Evolutionary conservation across 2,797 vertebrate species (phyloP).

Genomic region (Gambelia wislizenii): DNA sequence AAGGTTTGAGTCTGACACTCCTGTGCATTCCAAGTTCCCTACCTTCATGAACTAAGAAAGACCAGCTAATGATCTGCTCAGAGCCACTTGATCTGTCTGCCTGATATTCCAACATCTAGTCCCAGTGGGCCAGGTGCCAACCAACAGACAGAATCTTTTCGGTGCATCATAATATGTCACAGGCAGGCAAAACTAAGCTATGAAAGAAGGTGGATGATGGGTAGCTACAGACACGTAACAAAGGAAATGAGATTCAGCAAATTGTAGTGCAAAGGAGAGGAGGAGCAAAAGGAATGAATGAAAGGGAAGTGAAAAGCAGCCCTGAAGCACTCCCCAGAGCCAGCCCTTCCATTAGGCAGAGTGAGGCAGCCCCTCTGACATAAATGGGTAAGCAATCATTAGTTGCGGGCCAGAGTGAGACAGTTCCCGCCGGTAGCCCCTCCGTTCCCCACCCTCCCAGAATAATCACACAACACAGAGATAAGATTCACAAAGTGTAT

Average conservation of each 20-base stretch:
- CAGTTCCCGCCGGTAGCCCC: too few species aligned
- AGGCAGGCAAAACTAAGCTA: neutral
- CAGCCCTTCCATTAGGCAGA: neutral
- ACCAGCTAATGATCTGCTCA: neutral
- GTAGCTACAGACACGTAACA: neutral
- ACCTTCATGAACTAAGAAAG: slow-evolving; percentile 1
- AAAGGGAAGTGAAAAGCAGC: neutral
- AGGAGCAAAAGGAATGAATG: neutral
- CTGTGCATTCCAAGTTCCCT: neutral
- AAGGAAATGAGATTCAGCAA: neutral
- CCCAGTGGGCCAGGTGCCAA: neutral
- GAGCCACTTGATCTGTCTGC: neutral
- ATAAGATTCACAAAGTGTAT: too few species aligned
- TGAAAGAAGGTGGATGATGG: neutral
- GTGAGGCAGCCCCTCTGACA: neutral
- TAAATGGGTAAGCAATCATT: neutral
- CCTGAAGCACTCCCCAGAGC: neutral
- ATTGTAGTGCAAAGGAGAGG: neutral
- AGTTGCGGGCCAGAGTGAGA: too few species aligned
- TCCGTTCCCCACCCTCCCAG: too few species aligned
- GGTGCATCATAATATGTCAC: slow-evolving; percentile 5
- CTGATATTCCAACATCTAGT: neutral
- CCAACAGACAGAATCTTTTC: neutral
- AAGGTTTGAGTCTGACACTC: neutral
- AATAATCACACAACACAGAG: too few species aligned